Percentiles rank a stretch among this genome's conserved stretches.
Conservation (phyloP, 2,113 vertebrate genomes). For the Ochotona curzoniae region DNA sequence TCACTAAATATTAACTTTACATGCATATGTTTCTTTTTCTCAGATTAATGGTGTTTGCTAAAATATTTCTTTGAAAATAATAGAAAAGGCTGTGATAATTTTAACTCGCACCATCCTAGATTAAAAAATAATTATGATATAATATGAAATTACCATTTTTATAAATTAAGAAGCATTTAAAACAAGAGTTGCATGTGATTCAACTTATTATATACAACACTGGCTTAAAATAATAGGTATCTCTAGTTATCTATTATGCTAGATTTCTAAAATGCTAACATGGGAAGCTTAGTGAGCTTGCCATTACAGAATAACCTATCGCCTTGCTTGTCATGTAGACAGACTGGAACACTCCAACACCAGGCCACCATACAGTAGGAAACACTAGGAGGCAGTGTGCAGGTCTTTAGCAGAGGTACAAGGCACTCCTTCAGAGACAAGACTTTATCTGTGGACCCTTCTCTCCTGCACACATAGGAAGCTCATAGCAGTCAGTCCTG, state of each 20-base stretch:
- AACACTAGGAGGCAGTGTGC: not conserved
- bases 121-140: too few species aligned
- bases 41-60: not conserved
- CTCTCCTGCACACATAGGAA: too few species aligned
- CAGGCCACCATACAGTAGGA: not conserved
- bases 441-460: too few species aligned
- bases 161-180: not conserved
- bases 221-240: not conserved
- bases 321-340: not conserved
- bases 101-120: not conserved
- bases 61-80: constrained; percentile 21
- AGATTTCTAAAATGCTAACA: not conserved
- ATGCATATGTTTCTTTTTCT: not conserved
- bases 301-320: not conserved
- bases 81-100: not conserved
- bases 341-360: not conserved
- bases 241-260: not conserved
- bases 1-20: not conserved
- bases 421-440: not conserved
- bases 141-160: too few species aligned
- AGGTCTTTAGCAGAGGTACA: not conserved
- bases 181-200: not conserved
- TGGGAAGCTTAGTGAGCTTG: not conserved
- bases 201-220: not conserved
- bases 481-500: not conserved